Evolutionary conservation across 2,113 vertebrate species (phyloP), one percentile per base, ranked within the genome.

Genomic region (Pavo muticus): DNA sequence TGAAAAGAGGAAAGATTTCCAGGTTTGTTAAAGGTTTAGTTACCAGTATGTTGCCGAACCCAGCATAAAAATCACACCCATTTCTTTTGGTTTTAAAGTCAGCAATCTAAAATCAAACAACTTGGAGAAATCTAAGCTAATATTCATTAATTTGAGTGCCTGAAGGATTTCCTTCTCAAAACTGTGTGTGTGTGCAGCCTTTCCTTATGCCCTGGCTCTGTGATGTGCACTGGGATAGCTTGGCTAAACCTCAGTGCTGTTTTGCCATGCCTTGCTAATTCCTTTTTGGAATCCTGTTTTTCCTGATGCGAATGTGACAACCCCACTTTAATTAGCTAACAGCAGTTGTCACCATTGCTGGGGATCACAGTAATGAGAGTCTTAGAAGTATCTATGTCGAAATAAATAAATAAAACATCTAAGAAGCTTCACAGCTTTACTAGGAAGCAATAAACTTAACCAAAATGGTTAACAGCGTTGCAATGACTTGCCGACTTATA

Each of bases 381-480:
- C 80, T 84, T 73, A 27, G 76, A 88, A 72, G 61, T n/a, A 37
- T 74, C 82, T 50, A 10, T 1, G 20, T 37, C 47, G 47, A 92
- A 92, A 94, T 71, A 91, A 88, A 80, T 80, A 81, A 93, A 81
- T 86, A 88, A 95, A 90, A 27, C 50, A 37, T 56, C 57, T 56
- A 16, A 90, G 73, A 88, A 61, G 73, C 70, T 84, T 42, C 56
- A 21, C 45, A 56, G 73, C 80, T 81, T 39, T 61, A 23, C 60
- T 68, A 44, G 83, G 83, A 64, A 81, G 65, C 65, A 69, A 40
- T 14, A 78, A 75, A 90, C 65, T 72, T 91, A 32, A 48, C 12
- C 3, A 3, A 54, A 37, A 37, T n/a, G 8, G 30, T 85, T 77
- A 64, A 27, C 32, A 52, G 61, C 39, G 7, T 2, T 71, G 65